Conservation (phyloP, 2,797 vertebrate species). For the Anguilla megastoma region DNA sequence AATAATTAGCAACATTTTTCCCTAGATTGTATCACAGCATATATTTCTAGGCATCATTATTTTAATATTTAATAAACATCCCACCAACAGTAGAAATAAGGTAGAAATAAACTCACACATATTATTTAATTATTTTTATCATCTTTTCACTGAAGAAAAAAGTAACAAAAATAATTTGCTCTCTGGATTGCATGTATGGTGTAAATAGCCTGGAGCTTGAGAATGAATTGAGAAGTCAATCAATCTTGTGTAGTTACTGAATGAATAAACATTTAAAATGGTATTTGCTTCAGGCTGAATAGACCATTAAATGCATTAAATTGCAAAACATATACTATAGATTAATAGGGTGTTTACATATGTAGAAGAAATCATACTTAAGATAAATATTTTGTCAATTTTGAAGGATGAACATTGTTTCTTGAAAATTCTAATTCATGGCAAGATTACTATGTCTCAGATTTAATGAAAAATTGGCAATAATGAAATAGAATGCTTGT, state of each 20-base stretch:
- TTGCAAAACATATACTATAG: conserved; percentile 27
- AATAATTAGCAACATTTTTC: conserved; percentile 26
- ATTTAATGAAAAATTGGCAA: neutral
- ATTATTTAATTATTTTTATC: conserved; percentile 27
- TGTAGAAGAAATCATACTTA: neutral
- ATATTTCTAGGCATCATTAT: conserved; percentile 53
- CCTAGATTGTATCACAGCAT: conserved; percentile 40
- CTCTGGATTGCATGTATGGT: conserved; percentile 33
- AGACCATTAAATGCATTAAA: conserved; percentile 34
- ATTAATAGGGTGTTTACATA: conserved; percentile 30
- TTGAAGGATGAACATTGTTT: neutral
- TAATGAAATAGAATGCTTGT: too few species aligned
- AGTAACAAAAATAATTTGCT: conserved; percentile 44
- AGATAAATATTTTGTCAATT: neutral
- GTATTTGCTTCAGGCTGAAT: conserved; percentile 27
- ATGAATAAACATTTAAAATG: conserved; percentile 41
- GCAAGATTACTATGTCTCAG: too few species aligned
- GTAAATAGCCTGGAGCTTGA: conserved; percentile 46
- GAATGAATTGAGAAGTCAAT: conserved; percentile 43
- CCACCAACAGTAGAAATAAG: neutral
- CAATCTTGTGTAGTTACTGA: conserved; percentile 44
- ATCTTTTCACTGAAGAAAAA: conserved; percentile 36
- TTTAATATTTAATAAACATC: conserved; percentile 27
- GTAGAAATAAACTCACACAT: conserved; percentile 24
- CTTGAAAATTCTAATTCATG: neutral